Evolutionary conservation across 1,140 invertebrate genomes (phyloP).

Genomic region (Apocrypta bakeri): DNA sequence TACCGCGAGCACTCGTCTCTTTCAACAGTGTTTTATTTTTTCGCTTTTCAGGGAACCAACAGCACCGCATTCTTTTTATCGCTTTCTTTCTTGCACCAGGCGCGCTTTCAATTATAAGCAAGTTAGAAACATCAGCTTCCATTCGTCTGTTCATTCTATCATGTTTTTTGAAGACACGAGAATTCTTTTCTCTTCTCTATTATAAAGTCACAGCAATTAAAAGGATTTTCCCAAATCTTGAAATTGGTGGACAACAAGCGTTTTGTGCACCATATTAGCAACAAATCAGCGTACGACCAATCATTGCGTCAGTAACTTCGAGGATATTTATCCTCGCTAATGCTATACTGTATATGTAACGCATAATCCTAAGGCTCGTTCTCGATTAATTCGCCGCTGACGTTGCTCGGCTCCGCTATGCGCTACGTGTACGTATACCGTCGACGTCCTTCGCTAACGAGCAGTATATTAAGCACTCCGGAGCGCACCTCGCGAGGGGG

Average conservation of each 20-base stretch:
- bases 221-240: too few relatives aligned
- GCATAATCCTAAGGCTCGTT: conserved; percentile 6
- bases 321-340: not conserved
- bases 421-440: not conserved
- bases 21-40: not conserved
- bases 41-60: not conserved
- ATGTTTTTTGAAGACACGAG: not conserved
- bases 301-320: not conserved
- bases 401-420: not conserved
- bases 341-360: not conserved
- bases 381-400: conserved; percentile 36
- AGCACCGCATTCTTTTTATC: not conserved
- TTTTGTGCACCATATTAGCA: too few relatives aligned
- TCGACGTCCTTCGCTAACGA: conserved; percentile 24
- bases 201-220: not conserved
- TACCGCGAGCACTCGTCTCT: conserved; percentile 25
- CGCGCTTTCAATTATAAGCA: conserved; percentile 47
- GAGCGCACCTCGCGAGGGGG: not conserved
- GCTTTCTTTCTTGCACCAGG: conserved; percentile 10
- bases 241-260: too few relatives aligned
- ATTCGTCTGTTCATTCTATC: conserved; percentile 11
- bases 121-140: conserved; percentile 33
- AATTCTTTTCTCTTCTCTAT: not conserved
- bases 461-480: conserved; percentile 34
- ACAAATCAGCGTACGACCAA: not conserved